Conservation (phyloP, 2,888 invertebrate genomes). For the Acrocera orbiculus region DNA sequence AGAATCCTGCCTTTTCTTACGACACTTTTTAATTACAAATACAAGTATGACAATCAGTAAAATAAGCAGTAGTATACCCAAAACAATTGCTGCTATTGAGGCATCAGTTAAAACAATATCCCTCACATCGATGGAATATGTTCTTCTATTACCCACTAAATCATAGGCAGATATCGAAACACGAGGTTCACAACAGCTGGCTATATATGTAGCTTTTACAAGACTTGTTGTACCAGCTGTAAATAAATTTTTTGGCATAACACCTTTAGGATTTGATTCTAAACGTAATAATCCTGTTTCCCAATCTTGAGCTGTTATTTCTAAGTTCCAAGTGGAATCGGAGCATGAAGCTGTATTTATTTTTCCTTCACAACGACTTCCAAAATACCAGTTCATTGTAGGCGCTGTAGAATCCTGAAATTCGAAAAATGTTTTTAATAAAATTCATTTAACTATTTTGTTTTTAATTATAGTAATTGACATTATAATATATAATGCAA, state of each 20-base stretch:
- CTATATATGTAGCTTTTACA: conserved; percentile 46
- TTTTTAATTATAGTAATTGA: too few species aligned
- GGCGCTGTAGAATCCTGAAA: conserved; percentile 39
- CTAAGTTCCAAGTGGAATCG: conserved; percentile 50
- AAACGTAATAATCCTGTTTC: conserved; percentile 45
- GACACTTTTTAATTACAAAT: conserved; percentile 41
- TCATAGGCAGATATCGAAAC: conserved; percentile 51
- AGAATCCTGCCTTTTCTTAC: conserved; percentile 36
- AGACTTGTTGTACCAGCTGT: conserved; percentile 48
- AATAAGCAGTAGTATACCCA: conserved; percentile 46
- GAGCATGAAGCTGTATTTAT: conserved; percentile 35
- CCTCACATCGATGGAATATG: conserved; percentile 42
- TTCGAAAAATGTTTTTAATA: too few species aligned
- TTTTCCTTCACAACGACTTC: conserved; percentile 41
- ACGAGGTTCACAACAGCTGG: conserved; percentile 54
- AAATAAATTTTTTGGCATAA: conserved; percentile 44
- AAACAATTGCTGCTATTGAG: conserved; percentile 50
- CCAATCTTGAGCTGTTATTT: conserved; percentile 46
- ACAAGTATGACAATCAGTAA: conserved; percentile 40
- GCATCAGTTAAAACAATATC: conserved; percentile 28
- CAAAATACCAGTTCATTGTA: conserved; percentile 42
- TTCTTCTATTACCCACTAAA: conserved; percentile 45
- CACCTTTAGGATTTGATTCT: conserved; percentile 39
- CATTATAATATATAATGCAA: too few species aligned
- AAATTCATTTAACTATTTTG: too few species aligned